Evolutionary conservation across 2,888 invertebrate genomes (phyloP).

Genomic region (Strigamia maritima): DNA sequence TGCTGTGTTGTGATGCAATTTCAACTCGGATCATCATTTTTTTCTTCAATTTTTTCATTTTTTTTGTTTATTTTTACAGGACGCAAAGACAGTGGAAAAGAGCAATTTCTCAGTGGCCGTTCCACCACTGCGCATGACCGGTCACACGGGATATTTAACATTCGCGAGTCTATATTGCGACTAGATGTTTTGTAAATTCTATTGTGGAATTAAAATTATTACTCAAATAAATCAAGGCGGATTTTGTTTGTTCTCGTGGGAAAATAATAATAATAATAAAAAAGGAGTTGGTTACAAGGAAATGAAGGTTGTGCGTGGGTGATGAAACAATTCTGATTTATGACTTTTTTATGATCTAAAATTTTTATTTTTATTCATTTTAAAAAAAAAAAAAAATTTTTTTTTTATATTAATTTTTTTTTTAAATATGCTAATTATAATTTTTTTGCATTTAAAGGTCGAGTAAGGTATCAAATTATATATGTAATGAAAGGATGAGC

Average conservation of each 20-base stretch:
- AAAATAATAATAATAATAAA: not conserved
- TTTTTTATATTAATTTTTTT: too few relatives aligned
- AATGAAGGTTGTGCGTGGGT: not conserved
- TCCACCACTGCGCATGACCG: slow-evolving; percentile 72
- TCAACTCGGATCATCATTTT: not conserved
- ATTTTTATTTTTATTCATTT: too few relatives aligned
- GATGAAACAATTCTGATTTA: too few relatives aligned
- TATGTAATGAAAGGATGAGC: too few relatives aligned
- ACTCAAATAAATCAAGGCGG: not conserved
- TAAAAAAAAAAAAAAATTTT: too few relatives aligned
- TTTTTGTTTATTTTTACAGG: not conserved
- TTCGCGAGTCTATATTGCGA: slow-evolving; percentile 69
- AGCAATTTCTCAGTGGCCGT: too few relatives aligned
- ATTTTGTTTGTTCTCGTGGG: slow-evolving; percentile 51
- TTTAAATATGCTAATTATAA: too few relatives aligned
- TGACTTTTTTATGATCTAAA: too few relatives aligned
- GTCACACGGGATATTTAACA: slow-evolving; percentile 95
- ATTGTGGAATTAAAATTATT: not conserved
- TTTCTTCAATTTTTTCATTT: not conserved
- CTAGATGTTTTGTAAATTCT: slow-evolving; percentile 56
- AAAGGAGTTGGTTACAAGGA: not conserved
- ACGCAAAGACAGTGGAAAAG: too few relatives aligned
- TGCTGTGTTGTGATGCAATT: not conserved
- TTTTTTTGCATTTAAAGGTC: too few relatives aligned
- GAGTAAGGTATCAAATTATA: too few relatives aligned